Percentiles rank a stretch among this genome's conserved stretches.
phyloP scores from a whole-genome alignment of 2,113 vertebrate genomes.

The Oryzias melastigma region DNA sequence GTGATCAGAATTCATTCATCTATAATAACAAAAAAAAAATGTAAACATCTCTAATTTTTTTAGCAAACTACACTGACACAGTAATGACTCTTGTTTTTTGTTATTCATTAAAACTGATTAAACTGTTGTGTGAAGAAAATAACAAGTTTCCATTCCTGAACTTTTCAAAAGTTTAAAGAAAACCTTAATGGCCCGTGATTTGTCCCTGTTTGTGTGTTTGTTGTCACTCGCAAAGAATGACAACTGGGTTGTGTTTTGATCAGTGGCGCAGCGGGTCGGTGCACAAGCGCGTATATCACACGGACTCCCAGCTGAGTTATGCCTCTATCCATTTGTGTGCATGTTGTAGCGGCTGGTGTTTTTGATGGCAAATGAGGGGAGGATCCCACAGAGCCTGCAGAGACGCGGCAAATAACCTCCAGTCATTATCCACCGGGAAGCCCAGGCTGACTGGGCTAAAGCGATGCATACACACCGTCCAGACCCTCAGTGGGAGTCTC shows the following conservation, averaged over 20 bases:
- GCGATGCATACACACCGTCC: slow-evolving; percentile 20
- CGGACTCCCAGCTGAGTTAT: slow-evolving; percentile 25
- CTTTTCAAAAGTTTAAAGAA: neutral
- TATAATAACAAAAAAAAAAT: too few relatives aligned
- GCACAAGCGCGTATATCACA: slow-evolving; percentile 30
- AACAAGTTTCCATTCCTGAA: neutral
- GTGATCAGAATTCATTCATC: too few relatives aligned
- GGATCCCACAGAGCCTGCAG: slow-evolving; percentile 37
- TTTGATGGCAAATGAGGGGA: slow-evolving; percentile 54
- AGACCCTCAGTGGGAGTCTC: slow-evolving; percentile 39
- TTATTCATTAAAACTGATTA: too few relatives aligned
- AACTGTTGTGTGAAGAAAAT: neutral
- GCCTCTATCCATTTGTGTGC: slow-evolving; percentile 11
- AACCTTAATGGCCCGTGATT: slow-evolving; percentile 14
- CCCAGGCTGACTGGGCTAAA: slow-evolving; percentile 26
- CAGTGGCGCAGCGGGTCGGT: slow-evolving; percentile 55
- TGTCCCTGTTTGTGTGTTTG: slow-evolving; percentile 27
- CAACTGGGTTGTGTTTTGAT: slow-evolving; percentile 58
- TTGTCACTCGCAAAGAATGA: slow-evolving; percentile 25
- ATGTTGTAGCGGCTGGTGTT: slow-evolving; percentile 9
- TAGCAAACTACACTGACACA: too few relatives aligned
- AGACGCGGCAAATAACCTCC: slow-evolving; percentile 26
- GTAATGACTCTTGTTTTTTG: too few relatives aligned
- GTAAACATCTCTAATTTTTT: too few relatives aligned
- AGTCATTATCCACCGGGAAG: slow-evolving; percentile 58